Base-by-base conservation (phyloP, 2,113 vertebrate species). In the Indicator indicator region DNA sequence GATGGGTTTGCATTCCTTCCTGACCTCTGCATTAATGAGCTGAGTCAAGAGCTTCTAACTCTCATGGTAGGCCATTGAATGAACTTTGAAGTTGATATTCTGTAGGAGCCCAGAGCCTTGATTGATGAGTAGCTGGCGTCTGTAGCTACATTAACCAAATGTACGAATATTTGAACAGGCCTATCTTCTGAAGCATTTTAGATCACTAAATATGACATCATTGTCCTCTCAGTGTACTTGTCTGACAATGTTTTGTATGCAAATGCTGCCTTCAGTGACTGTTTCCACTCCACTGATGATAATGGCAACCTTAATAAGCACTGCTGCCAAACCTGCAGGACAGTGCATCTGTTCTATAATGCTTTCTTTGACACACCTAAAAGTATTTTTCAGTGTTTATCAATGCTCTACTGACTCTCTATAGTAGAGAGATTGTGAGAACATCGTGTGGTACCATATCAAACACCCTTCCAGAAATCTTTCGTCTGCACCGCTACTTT, bases 391-490 rank as follows among this genome's bases (percentile, higher is more conserved):
- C 59, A 19, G 16, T 40, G 82, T 64, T 86, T 19, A 21, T 89
- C 56, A 6, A 7, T 67, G 62, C 64, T 87, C 7, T 79, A 6
- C 44, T 86, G 81, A 19, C 56, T 88, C 46, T 85, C 38, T 5
- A 2, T 28, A 40, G 38, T 50, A 59, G 20, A 0, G 1, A 0
- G 1, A 3, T 48, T 71, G 60, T 83, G n/a, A 82, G 74, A 20
- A 36, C 59, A 21, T 33, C 13, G 2, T 1, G 12, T 44, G 30
- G 27, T 46, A n/a, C 48, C 4, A 1, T 4, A 11, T 50, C 54
- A 59, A 78, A 13, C 21, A 71, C 28, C 26, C n/a, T 69, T 70
- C 44, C 80, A 89, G 72, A 52, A 38, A 28, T 33, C 52, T 93
- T 91, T 62, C 9, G 17, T 67, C 32, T 9, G 1, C 68, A 52